Base-by-base conservation (phyloP, 2,113 vertebrate species). In the Chionis minor region DNA sequence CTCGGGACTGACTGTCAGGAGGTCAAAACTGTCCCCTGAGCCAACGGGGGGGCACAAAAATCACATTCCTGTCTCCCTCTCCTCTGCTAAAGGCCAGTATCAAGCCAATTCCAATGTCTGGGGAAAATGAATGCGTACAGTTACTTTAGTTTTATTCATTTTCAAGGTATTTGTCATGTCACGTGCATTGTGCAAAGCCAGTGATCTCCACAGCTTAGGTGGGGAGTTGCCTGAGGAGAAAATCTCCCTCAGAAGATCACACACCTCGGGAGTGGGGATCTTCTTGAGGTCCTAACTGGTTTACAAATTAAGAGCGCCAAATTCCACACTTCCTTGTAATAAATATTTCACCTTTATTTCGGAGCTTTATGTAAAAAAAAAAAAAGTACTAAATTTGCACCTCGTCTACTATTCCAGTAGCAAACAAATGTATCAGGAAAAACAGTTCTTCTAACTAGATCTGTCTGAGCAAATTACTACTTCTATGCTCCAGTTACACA, bases 181-280 rank as follows among this genome's bases (percentile, higher is more conserved):
- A 86, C 3, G 1, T 8, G 55, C 0, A 0, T 17, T 21, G 23
- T 33, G 35, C 18, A n/a, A 86, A 79, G 63, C 35, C 63, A 75
- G 38, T 11, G 44, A 54, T 66, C 47, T 54, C 73, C 71, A 65
- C 24, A 28, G 56, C 28, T 79, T 47, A 21, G 4, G 24, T 10
- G 8, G 27, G 13, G 18, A 78, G 33, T 28, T n/a, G 44, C 42
- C 28, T 26, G 14, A 77, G 80, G 32, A 94, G 19, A 81, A 88
- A 81, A 86, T 55, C 51, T 86, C 42, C 66, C 52, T 72, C 20
- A 3, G 12, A 72, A 47, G n/a, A 71, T 42, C 79, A 62, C 16
- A 21, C 2, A 33, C 27, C 54, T 65, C 0, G 0, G 15, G 19
- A 78, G 9, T 1, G 1, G 17, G 35, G 19, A 88, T 40, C 20